Evolutionary conservation across 2,113 vertebrate species (phyloP).

Genomic region (Brevimyrus niger): DNA sequence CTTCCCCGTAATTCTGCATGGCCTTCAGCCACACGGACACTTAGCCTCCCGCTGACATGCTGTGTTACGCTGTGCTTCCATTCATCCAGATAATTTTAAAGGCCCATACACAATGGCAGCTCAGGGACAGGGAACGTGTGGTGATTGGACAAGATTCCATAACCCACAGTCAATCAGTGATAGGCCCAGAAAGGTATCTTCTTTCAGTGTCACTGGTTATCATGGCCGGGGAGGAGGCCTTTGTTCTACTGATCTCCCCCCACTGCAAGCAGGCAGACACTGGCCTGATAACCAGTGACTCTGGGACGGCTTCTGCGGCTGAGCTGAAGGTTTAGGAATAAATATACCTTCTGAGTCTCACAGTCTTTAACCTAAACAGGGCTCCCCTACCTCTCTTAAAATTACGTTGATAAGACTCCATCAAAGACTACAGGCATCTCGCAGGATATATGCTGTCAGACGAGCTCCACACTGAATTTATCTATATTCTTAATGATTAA

Average conservation of each 20-base stretch:
- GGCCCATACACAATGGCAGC: background rate
- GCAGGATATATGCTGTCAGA: background rate
- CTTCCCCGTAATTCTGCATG: background rate
- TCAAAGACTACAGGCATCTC: background rate
- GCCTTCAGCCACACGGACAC: background rate
- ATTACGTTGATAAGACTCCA: background rate
- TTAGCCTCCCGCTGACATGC: background rate
- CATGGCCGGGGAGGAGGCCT: background rate
- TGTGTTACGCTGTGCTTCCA: background rate
- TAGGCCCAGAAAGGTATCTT: background rate
- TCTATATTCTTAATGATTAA: background rate
- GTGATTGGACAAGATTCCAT: background rate
- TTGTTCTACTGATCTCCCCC: background rate
- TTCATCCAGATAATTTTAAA: background rate
- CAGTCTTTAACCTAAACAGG: background rate
- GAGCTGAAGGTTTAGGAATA: background rate
- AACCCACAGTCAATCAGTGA: background rate
- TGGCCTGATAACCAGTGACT: background rate
- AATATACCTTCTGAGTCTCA: background rate
- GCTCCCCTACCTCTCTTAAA: background rate
- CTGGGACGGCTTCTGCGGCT: background rate
- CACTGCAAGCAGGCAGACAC: background rate
- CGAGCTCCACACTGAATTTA: background rate
- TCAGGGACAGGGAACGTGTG: background rate
- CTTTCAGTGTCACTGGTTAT: background rate